phyloP scores from a whole-genome alignment of 2,888 invertebrate genomes.

The Hipparchia semele region DNA sequence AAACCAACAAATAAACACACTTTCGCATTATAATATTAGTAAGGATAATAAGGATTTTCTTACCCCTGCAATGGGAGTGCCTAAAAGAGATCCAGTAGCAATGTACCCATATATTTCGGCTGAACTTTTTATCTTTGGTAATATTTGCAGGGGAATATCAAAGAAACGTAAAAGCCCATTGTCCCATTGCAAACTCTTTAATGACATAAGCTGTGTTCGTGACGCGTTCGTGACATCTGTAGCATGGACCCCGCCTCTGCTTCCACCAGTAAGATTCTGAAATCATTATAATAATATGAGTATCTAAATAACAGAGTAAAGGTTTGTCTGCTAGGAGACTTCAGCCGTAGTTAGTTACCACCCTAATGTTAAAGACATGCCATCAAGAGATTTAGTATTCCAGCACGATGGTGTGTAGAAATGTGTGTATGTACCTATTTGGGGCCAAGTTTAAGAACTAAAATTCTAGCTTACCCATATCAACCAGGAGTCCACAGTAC shows the following conservation, averaged over 20 bases:
- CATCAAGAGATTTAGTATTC: no score
- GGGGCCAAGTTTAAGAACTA: not conserved
- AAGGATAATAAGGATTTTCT: conserved; percentile 48
- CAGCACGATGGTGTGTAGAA: no score
- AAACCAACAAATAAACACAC: no score
- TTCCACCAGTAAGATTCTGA: conserved; percentile 85
- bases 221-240: conserved; percentile 99
- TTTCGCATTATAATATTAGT: no score
- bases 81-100: conserved; percentile 87
- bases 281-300: conserved; percentile 38
- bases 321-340: no score
- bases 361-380: no score
- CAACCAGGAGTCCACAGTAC: conserved; percentile 98
- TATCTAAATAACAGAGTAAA: no score
- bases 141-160: conserved; percentile 90
- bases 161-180: conserved; percentile 93
- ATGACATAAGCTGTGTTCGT: conserved; percentile 97
- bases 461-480: conserved; percentile 87
- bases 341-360: no score
- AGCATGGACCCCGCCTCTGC: conserved; percentile 85
- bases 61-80: conserved; percentile 94
- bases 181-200: conserved; percentile 95
- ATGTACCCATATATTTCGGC: conserved; percentile 96
- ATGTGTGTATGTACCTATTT: no score
- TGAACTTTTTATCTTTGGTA: conserved; percentile 95